Evolutionary conservation across 2,888 invertebrate genomes (phyloP), one percentile per base, ranked within the genome.

Genomic region (Melolontha melolontha): DNA sequence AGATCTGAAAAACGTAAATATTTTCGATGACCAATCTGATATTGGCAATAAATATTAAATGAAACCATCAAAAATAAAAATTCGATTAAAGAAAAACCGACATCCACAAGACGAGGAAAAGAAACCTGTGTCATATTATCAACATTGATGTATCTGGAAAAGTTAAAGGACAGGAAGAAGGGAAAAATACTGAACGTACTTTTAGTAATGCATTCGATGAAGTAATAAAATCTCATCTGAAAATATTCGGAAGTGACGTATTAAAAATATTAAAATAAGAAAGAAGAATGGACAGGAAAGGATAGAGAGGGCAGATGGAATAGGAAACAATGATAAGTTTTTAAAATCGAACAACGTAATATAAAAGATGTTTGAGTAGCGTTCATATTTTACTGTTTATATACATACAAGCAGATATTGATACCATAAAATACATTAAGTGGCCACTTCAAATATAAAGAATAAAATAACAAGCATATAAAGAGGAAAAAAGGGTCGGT

Each of bases 381-480:
- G 76, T 75, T 75, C 75, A 77, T 79, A 79, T 77, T 75, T 78
- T 76, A 77, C 71, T 77, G 75, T 78, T 76, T 77, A 78, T 77
- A 76, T 74, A 76, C 73, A 75, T 76, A 77, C 78, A 80, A 80
- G 78, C 77, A 76, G 77, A 80, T 80, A 80, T 77, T 78, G 78
- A 73, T 74, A 75, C 77, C 76, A 79, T 80, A 79, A 80, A 80
- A 78, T 76, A 79, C 78, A 79, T 79, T 80, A 80, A 80, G 79
- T 79, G 81, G 80, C 80, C 79, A 81, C 80, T 80, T 78, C 77
- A 78, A 80, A 78, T 79, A 80, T 81, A 80, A 80, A 78, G 79
- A 80, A 80, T 79, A 78, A 78, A 80, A 81, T 81, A 81, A 80
- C 80, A 80, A 79, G 79, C 78, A 78, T 79, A 79, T 81, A 79